phyloP scores from a whole-genome alignment of 2,113 vertebrate species.

The Macrotis lagotis region DNA sequence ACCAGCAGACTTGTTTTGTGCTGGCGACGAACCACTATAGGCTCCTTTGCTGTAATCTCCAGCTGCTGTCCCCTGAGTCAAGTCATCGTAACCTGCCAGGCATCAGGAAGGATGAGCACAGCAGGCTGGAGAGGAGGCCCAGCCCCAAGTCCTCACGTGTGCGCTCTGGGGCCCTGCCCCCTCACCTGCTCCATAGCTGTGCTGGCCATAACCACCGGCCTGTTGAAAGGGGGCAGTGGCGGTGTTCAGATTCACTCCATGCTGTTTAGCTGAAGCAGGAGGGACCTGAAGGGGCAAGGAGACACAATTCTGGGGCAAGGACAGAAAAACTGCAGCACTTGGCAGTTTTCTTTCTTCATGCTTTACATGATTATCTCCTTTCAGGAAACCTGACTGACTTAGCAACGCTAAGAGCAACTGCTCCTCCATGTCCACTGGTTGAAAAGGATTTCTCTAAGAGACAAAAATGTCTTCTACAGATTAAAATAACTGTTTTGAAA shows the following conservation, averaged over 20 bases:
- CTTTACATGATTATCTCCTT: not conserved
- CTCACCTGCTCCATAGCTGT: constrained; percentile 91
- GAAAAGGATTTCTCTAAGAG: not conserved
- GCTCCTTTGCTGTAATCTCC: constrained; percentile 96
- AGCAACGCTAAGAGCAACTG: not conserved
- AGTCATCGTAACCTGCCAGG: constrained; percentile 93
- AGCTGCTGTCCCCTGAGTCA: constrained; percentile 92
- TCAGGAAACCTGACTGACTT: not conserved
- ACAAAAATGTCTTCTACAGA: not conserved
- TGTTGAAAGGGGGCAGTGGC: constrained; percentile 92
- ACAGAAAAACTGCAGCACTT: too few species aligned
- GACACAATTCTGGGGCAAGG: not conserved
- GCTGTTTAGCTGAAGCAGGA: constrained; percentile 94
- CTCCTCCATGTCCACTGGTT: not conserved
- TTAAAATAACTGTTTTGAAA: not conserved
- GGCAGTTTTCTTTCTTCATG: not conserved
- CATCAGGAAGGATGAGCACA: constrained; percentile 23
- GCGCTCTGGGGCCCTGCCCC: too few species aligned
- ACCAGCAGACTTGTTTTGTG: constrained; percentile 93
- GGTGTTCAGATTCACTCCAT: constrained; percentile 88
- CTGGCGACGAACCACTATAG: constrained; percentile 93
- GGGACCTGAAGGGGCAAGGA: constrained; percentile 85
- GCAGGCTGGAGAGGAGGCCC: not conserved
- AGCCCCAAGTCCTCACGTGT: rapidly evolving
- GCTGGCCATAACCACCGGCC: constrained; percentile 92